A percentile compares a stretch with the other conserved stretches of the same genome.
These are phyloP conservation scores for Macroramphosus scolopax DNA, from an alignment of 2,797 vertebrate genomes.

Conservation along the genomic window DNA sequence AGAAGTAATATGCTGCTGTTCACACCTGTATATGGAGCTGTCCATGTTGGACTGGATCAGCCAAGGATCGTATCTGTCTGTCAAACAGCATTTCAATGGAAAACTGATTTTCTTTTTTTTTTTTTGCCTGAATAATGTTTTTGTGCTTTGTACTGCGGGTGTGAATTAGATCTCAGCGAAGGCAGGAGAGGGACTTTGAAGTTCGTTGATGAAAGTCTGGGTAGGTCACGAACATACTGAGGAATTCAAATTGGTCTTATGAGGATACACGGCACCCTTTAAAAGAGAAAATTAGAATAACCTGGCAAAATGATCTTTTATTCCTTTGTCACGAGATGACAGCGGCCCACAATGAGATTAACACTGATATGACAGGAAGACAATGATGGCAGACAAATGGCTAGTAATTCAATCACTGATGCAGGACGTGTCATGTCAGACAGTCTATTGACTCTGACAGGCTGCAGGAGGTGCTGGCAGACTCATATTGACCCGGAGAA, in stretches of 20 bases:
- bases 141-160: constrained; percentile 1
- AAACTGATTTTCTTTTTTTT: no score
- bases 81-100: no score
- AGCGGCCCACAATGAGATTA: constrained; percentile 53
- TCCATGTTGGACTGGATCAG: no score
- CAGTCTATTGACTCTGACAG: constrained; percentile 73
- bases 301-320: constrained; percentile 14
- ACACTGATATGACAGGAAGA: constrained; percentile 67
- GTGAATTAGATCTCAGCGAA: constrained; percentile 25
- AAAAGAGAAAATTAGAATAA: constrained; percentile 17
- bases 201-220: constrained; percentile 4
- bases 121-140: constrained; percentile 18
- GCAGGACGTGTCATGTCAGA: constrained; percentile 72
- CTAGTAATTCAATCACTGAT: constrained; percentile 77
- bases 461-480: constrained; percentile 53
- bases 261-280: neutral
- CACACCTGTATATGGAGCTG: no score
- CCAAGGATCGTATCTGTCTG: no score
- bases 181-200: constrained; percentile 9
- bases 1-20: no score
- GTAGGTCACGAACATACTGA: constrained; percentile 2
- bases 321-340: constrained; percentile 34
- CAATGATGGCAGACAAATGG: constrained; percentile 74
- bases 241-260: neutral
- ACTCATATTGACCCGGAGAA: constrained; percentile 66